Conservation (phyloP, 2,888 invertebrate species). For the Drosophila niveifrons region DNA sequence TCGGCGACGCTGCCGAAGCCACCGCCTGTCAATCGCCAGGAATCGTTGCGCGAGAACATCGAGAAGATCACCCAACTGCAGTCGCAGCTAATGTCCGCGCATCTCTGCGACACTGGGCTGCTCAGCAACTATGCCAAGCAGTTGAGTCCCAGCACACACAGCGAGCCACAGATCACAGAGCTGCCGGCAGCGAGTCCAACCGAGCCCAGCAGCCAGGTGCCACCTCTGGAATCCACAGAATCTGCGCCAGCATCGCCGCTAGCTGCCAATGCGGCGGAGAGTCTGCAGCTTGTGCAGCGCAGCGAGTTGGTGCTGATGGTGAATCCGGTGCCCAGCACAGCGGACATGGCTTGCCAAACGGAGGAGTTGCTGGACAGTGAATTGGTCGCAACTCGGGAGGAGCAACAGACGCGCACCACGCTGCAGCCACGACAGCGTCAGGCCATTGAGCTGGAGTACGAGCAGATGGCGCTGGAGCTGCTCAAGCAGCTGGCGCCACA, state of each 20-base stretch:
- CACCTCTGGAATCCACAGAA: background rate
- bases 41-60: constrained; percentile 85
- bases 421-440: constrained; percentile 87
- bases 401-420: constrained; percentile 79
- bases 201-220: constrained; percentile 32
- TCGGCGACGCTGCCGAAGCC: constrained; percentile 68
- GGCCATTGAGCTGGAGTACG: constrained; percentile 92
- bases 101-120: constrained; percentile 77
- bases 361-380: constrained; percentile 85
- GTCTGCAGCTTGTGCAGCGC: constrained; percentile 88
- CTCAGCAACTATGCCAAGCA: constrained; percentile 54
- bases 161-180: constrained; percentile 11
- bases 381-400: constrained; percentile 72
- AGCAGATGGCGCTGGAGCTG: constrained; percentile 89
- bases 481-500: constrained; percentile 87
- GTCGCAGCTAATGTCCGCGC: constrained; percentile 85
- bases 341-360: constrained; percentile 88
- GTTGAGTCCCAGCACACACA: constrained; percentile 26
- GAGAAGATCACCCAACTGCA: constrained; percentile 85
- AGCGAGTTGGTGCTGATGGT: constrained; percentile 88
- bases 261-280: constrained; percentile 78
- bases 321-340: constrained; percentile 86
- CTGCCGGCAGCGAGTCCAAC: background rate
- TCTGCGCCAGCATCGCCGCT: constrained; percentile 52
- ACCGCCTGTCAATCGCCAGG: constrained; percentile 80